Base-by-base conservation (phyloP, 2,113 vertebrate species). In the Anas platyrhynchos region DNA sequence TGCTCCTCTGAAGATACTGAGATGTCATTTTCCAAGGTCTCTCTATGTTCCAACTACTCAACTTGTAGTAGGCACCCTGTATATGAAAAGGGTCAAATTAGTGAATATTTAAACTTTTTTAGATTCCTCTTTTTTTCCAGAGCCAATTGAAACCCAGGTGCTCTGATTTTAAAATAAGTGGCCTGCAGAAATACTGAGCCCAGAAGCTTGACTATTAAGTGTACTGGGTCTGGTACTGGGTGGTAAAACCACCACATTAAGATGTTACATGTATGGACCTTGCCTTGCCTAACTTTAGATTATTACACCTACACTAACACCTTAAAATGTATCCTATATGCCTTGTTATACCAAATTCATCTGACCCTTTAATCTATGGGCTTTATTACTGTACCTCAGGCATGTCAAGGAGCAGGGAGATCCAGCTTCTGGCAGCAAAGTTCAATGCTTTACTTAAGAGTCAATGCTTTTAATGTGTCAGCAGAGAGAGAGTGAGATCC, bases 391-490 rank as follows among this genome's bases (percentile, higher is more conserved):
- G 15, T 78, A 67, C 56, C 38, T 71, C 46, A 34, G 63, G 36
- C 62, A 36, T 34, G 25, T 2, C 9, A 14, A 77, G 55, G 31
- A 67, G 18, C 78, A 77, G 55, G 1, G 5, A 80, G 77, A 77
- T 8, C 25, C 2, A 6, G 50, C 36, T 32, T 77, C 59, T 41
- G 67, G 59, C 75, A 66, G 71, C 1, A 0, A 83, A 94, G 90
- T 86, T 88, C 80, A 89, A 88, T 83, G 63, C 63, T 17, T 86
- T 69, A 55, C 73, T 87, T 94, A 78, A 89, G 83, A 95, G 85
- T 59, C 58, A 66, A 83, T 36, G 86, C 94, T 96, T 95, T 94
- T 96, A 91, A 86, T 83, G 83, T 86, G 92, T 95, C 92, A 91
- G 23, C 41, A 22, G 36, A 13, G 78, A 89, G 86, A 66, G 46